These are phyloP conservation scores for Oxyteleia sp. DNA, from an alignment of 2,888 invertebrate genomes.

Conservation along the genomic window DNA sequence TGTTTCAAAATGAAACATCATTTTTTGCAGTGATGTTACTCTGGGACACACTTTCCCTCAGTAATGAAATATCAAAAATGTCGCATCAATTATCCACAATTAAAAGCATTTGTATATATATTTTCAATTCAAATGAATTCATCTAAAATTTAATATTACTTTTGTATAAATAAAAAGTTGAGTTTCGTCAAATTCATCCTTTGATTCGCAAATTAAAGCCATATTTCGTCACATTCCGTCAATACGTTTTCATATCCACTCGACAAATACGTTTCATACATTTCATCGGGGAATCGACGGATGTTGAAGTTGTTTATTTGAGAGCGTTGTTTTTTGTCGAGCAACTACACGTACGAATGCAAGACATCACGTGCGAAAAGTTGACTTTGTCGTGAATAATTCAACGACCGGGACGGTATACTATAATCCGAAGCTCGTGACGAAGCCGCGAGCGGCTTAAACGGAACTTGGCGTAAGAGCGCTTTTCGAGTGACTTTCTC, in stretches of 20 bases:
- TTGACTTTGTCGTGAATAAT: slow-evolving; percentile 85
- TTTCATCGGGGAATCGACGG: slow-evolving; percentile 29
- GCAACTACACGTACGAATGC: slow-evolving; percentile 59
- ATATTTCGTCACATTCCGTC: slow-evolving; percentile 8
- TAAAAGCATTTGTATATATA: too few relatives aligned
- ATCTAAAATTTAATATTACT: too few relatives aligned
- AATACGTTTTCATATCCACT: slow-evolving; percentile 36
- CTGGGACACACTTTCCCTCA: too few relatives aligned
- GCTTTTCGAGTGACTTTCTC: slow-evolving; percentile 83
- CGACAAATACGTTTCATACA: slow-evolving; percentile 51
- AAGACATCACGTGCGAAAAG: slow-evolving; percentile 79
- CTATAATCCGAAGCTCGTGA: slow-evolving; percentile 84
- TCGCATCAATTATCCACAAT: too few relatives aligned
- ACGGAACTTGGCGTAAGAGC: slow-evolving; percentile 76
- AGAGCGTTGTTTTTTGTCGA: slow-evolving; percentile 21
- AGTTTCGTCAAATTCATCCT: background rate
- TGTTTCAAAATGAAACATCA: too few relatives aligned
- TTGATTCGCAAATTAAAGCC: background rate
- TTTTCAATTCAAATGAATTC: too few relatives aligned
- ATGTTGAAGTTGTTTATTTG: slow-evolving; percentile 66
- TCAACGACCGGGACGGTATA: slow-evolving; percentile 85
- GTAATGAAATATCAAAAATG: too few relatives aligned
- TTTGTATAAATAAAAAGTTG: background rate
- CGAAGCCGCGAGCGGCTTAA: slow-evolving; percentile 71
- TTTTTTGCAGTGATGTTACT: too few relatives aligned